Evolutionary conservation across 2,888 invertebrate species (phyloP).

Genomic region (Meliscaeva auricollis): DNA sequence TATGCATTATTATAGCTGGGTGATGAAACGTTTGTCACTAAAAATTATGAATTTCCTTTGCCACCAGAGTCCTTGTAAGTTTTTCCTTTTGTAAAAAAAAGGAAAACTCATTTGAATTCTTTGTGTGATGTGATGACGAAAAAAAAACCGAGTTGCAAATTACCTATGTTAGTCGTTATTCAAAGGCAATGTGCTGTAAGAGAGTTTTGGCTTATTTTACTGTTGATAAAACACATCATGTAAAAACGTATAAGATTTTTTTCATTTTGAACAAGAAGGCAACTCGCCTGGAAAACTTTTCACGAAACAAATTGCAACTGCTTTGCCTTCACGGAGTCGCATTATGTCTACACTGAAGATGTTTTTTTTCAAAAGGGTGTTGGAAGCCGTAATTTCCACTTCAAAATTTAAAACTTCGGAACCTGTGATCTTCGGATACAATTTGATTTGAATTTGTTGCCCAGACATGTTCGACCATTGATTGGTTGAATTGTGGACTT

Average conservation of each 20-base stretch:
- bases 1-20: constrained; percentile 6
- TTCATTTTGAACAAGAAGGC: not conserved
- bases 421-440: too few species aligned
- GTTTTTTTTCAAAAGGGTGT: too few species aligned
- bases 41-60: constrained; percentile 42
- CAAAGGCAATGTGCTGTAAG: constrained; percentile 30
- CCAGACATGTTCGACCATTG: too few species aligned
- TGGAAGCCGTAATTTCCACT: too few species aligned
- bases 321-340: too few species aligned
- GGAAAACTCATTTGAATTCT: not conserved
- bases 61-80: constrained; percentile 53
- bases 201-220: not conserved
- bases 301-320: too few species aligned
- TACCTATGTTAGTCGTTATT: constrained; percentile 16
- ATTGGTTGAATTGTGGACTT: too few species aligned
- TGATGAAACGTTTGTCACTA: constrained; percentile 21
- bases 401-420: too few species aligned
- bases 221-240: not conserved
- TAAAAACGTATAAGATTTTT: not conserved
- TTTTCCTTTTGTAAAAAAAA: constrained; percentile 24
- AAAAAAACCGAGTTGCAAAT: constrained; percentile 13
- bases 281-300: not conserved
- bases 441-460: too few species aligned
- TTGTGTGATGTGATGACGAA: not conserved
- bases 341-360: too few species aligned